These are phyloP conservation scores for Nixonia krombeini DNA, from an alignment of 1,140 invertebrate genomes.

Conservation along the genomic window DNA sequence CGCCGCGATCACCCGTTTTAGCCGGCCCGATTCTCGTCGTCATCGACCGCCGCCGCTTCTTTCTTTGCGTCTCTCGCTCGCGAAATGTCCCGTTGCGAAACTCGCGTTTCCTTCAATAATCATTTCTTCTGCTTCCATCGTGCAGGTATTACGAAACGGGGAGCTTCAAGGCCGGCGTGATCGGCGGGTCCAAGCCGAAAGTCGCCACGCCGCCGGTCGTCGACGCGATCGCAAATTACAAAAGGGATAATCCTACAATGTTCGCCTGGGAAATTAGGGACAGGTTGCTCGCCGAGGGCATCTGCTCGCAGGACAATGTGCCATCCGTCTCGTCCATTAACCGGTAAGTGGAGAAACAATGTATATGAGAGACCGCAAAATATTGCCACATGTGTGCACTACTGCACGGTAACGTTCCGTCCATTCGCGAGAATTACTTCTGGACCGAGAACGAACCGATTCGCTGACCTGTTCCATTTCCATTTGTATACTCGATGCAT, in stretches of 20 bases:
- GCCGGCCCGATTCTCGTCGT: too few relatives aligned
- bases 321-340: constrained; percentile 99
- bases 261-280: constrained; percentile 99
- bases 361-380: too few relatives aligned
- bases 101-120: background rate
- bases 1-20: background rate
- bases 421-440: too few relatives aligned
- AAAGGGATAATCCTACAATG: constrained; percentile 99
- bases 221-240: constrained; percentile 98
- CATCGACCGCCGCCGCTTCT: too few relatives aligned
- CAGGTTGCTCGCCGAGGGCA: constrained; percentile 93
- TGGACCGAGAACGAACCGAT: too few relatives aligned
- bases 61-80: too few relatives aligned
- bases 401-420: background rate
- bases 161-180: constrained; percentile 98
- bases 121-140: background rate
- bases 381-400: background rate
- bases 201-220: constrained; percentile 99
- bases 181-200: constrained; percentile 99
- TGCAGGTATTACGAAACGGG: constrained; percentile 98
- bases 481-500: too few relatives aligned
- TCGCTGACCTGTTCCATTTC: too few relatives aligned
- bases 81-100: background rate
- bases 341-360: constrained; percentile 79
- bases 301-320: constrained; percentile 98